Conservation (phyloP, 2,888 invertebrate species). For the Coenonympha arcania region DNA sequence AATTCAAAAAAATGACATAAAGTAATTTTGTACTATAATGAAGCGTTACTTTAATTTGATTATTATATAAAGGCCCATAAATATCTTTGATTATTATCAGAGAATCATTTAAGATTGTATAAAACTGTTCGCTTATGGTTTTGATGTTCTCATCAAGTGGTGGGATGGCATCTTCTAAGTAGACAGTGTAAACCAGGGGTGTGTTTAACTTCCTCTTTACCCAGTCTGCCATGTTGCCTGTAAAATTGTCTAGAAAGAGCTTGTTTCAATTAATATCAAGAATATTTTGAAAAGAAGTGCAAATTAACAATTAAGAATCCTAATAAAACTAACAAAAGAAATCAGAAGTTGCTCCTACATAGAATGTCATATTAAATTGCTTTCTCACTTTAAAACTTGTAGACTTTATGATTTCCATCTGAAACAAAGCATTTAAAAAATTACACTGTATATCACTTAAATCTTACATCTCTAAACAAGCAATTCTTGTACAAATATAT, state of each 20-base stretch:
- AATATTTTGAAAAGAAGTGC: no score
- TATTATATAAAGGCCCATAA: constrained; percentile 54
- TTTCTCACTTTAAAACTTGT: constrained; percentile 36
- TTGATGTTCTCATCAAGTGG: constrained; percentile 39
- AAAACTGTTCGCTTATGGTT: constrained; percentile 39
- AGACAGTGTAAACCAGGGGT: constrained; percentile 55
- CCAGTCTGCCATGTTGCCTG: constrained; percentile 62
- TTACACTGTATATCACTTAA: no score
- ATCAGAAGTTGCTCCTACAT: constrained; percentile 42
- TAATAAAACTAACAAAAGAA: constrained; percentile 47
- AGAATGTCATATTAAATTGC: constrained; percentile 41
- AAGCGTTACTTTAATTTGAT: neutral
- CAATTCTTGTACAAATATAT: no score
- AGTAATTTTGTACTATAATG: no score
- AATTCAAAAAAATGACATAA: no score
- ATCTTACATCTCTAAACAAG: no score
- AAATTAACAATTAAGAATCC: no score
- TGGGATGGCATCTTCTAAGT: constrained; percentile 41
- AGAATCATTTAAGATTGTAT: constrained; percentile 46
- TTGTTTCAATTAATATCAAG: no score
- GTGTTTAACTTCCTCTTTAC: constrained; percentile 56
- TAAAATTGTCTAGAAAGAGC: constrained; percentile 46
- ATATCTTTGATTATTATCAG: constrained; percentile 46
- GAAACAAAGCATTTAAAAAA: constrained; percentile 17
- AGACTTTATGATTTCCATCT: constrained; percentile 53